Base-by-base conservation (phyloP, 2,797 vertebrate species). In the Myotis pilosus region DNA sequence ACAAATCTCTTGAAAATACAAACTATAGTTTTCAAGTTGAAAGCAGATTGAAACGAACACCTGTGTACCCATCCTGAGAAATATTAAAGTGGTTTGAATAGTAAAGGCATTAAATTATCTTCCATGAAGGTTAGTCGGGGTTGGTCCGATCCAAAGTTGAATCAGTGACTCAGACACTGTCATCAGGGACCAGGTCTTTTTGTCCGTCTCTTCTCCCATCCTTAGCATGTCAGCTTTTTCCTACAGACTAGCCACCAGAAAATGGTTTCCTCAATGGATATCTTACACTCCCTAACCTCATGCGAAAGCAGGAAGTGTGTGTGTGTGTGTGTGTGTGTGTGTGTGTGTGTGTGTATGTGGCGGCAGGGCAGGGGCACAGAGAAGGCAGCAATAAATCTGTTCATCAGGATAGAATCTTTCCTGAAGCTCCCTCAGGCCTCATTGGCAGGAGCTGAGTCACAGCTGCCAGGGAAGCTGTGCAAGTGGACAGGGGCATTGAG, bases 31-130 rank as follows among this genome's bases (percentile, higher is more conserved):
- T 88, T 80, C 36, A 71, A 64, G 38, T 53, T 92, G 72, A 80
- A 74, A 93, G 71, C 75, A 86, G 66, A 80, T 83, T 51, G 28
- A 82, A 91, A 71, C 69, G 19, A 55, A 87, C 49, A 83, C 81
- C 33, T 57, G 4, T 57, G 51, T 84, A 30, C 19, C 7, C 17
- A 47, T 72, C 55, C 74, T 78, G 53, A 89, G 87, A 93, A 87
- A 75, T 30, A 60, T 33, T 8, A 23, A 87, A 75, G 53, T 76
- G 11, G 25, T 69, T 76, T 90, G 57, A 60, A 69, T 20, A 90
- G 55, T 78, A 33, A 83, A 55, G 62, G 36, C 28, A 62, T 41
- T 55, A 44, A 30, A 5, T 87, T 51, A 53, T 41, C 60, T 68
- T 76, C 57, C 4, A 0, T 47, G 38, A 76, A 76, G 49, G 28